Percentiles rank a stretch among this genome's conserved stretches.
Conservation (phyloP, 2,113 vertebrate species). For the Eidolon helvum region DNA sequence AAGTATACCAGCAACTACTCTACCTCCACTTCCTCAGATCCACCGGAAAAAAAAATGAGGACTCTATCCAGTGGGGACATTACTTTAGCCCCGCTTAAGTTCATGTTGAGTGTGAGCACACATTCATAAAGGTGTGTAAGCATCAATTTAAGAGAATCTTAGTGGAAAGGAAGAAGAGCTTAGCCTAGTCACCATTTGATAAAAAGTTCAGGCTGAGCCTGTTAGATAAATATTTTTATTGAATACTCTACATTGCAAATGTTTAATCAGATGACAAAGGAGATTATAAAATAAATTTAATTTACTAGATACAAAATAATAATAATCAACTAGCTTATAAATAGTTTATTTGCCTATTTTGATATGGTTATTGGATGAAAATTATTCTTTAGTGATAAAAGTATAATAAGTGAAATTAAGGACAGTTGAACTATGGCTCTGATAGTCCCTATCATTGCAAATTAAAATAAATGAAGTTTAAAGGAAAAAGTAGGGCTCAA, state of each 20-base stretch:
- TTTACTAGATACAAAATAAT: neutral
- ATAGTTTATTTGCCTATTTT: conserved; percentile 23
- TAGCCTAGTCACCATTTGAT: neutral
- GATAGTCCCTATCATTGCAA: neutral
- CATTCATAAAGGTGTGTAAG: neutral
- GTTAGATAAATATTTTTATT: neutral
- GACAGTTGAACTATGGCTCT: neutral
- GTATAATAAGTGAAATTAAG: neutral
- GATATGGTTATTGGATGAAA: neutral
- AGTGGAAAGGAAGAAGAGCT: fast-evolving
- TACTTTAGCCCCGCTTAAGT: neutral
- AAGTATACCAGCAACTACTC: neutral
- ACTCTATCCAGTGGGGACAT: neutral
- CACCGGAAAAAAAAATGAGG: neutral
- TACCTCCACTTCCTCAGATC: neutral
- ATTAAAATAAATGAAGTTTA: neutral
- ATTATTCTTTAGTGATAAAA: neutral
- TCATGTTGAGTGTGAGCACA: neutral
- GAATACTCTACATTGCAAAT: neutral
- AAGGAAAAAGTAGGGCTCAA: neutral
- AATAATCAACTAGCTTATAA: neutral
- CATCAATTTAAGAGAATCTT: neutral
- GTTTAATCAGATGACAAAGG: neutral
- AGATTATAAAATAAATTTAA: neutral
- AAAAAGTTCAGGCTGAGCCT: neutral